These are phyloP conservation scores for Amblyornis subalaris DNA, from an alignment of 2,113 vertebrate species.

Conservation along the genomic window DNA sequence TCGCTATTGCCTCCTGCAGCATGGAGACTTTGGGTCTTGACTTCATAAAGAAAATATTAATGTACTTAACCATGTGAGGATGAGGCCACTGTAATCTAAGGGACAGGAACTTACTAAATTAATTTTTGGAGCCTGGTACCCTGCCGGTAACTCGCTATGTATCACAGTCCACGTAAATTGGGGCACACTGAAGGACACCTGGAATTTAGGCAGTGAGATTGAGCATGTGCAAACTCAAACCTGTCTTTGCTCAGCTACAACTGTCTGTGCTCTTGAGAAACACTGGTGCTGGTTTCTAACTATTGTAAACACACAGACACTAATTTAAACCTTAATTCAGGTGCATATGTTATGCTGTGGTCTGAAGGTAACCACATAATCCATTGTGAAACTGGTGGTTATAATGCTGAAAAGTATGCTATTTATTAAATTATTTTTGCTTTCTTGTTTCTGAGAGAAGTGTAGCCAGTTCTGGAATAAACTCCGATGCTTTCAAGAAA, in stretches of 20 bases:
- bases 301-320: conserved; percentile 22
- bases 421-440: conserved; percentile 23
- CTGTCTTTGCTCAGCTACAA: not conserved
- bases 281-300: not conserved
- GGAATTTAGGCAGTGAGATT: not conserved
- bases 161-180: not conserved
- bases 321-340: conserved; percentile 61
- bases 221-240: not conserved
- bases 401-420: conserved; percentile 41
- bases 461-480: conserved; percentile 5
- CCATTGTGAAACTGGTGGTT: conserved; percentile 57
- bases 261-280: not conserved
- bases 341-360: conserved; percentile 49
- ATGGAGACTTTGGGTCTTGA: not conserved
- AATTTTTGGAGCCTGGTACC: not conserved
- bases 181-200: not conserved
- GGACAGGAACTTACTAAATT: not conserved
- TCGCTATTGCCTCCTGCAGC: not conserved
- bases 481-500: conserved; percentile 13
- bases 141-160: rapidly evolving
- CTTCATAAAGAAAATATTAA: not conserved
- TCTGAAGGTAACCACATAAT: conserved; percentile 61
- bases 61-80: not conserved
- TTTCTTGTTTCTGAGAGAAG: conserved; percentile 40
- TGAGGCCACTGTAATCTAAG: not conserved